Evolutionary conservation across 1,140 invertebrate species (phyloP), one percentile per base, ranked within the genome.

Genomic region (Hycleus cichorii): DNA sequence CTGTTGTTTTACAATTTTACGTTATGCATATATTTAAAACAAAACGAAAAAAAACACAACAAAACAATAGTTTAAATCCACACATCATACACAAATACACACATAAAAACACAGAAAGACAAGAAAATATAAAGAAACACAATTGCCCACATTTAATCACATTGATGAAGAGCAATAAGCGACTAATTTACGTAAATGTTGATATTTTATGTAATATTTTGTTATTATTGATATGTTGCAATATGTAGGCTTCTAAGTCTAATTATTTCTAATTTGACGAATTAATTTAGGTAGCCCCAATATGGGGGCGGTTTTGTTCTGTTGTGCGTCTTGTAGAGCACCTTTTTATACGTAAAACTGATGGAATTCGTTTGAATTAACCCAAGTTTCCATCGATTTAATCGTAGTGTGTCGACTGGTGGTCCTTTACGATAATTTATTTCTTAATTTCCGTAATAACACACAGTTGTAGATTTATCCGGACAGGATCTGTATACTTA

Each of bases 131-230:
- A 5, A 32, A 32, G 32, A 32, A 32, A 32, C 53, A 58, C 60
- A 67, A 69, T 68, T 67, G 69, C 70, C 70, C 69, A 72, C 70
- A 72, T 69, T 69, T 56, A 64, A 72, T 60, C 70, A 62, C 64
- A 64, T 64, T 71, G 67, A 69, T 69, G 70, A 70, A 70, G 65
- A 67, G 62, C 49, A 44, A 38, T 25, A 44, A 25, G 51, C 51
- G 51, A 46, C 44, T 45, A 39, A 47, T 39, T 48, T 48, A 49
- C 40, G 39, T 60, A 47, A 55, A 18, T 18, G 45, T 46, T 47
- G 44, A 58, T 60, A 57, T 42, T 55, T 57, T 62, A 54, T 56
- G 47, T 51, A 61, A 58, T 55, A 53, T 58, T 27, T 53, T 61
- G 44, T 64, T 49, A 49, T 55, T 58, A 52, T 39, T 53, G 45